These are phyloP conservation scores for Mus musculus DNA, from an alignment of 2,113 vertebrate species.

Conservation along the genomic window GRCm39 chr4:95488001-95488500, in stretches of 20 bases:
- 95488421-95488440: background rate
- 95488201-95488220: background rate
- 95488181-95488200: background rate
- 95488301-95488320: background rate
- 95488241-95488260: background rate
- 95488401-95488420: constrained; percentile 30
- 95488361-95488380: background rate
- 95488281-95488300: background rate
- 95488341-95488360: background rate
- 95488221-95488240: background rate
- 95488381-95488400: background rate
- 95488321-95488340: background rate
- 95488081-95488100: background rate
- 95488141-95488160: background rate
- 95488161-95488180: background rate
- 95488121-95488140: background rate
- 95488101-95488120: background rate
- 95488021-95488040: background rate
- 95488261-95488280: background rate
- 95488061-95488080: background rate
- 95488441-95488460: background rate
- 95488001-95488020: background rate
- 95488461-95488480: background rate
- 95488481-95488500: constrained; percentile 15
- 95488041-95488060: rapidly evolving